Percentiles rank a stretch among this genome's conserved stretches.
phyloP scores from a whole-genome alignment of 2,888 invertebrate species.

The Barypeithes pellucidus region DNA sequence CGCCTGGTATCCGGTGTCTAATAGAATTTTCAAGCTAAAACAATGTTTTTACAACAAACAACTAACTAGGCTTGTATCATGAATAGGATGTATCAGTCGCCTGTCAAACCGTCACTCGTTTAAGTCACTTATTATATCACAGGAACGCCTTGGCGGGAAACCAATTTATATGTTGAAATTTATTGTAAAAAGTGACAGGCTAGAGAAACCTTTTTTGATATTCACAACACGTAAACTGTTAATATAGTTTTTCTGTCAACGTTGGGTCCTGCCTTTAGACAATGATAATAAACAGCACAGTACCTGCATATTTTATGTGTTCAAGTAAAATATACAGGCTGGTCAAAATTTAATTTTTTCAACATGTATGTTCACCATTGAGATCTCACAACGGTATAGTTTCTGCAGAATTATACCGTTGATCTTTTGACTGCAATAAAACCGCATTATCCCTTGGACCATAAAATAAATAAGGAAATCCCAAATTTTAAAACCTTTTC shows the following conservation, averaged over 20 bases:
- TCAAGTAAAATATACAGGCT: background rate
- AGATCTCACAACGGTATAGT: no score
- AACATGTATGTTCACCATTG: no score
- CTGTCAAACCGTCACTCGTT: conserved; percentile 50
- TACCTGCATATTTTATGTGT: conserved; percentile 5
- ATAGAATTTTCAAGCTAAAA: conserved; percentile 26
- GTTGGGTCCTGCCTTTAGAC: conserved; percentile 20
- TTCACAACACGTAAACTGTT: conserved; percentile 30
- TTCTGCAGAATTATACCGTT: no score
- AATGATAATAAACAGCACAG: conserved; percentile 5
- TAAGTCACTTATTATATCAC: conserved; percentile 44
- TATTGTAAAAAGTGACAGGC: background rate
- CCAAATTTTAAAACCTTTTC: no score
- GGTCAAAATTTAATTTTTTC: no score
- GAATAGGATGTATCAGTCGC: conserved; percentile 44
- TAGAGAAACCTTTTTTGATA: conserved; percentile 2
- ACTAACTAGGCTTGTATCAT: conserved; percentile 44
- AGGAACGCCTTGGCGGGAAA: conserved; percentile 38
- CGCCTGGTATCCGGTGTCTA: conserved; percentile 17
- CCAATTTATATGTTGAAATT: conserved; percentile 42
- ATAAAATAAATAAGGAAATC: no score
- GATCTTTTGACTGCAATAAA: no score
- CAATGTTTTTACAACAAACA: conserved; percentile 50
- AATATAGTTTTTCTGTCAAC: conserved; percentile 40
- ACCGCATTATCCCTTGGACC: no score